phyloP scores from a whole-genome alignment of 2,888 invertebrate genomes.

The Germaria angustata region DNA sequence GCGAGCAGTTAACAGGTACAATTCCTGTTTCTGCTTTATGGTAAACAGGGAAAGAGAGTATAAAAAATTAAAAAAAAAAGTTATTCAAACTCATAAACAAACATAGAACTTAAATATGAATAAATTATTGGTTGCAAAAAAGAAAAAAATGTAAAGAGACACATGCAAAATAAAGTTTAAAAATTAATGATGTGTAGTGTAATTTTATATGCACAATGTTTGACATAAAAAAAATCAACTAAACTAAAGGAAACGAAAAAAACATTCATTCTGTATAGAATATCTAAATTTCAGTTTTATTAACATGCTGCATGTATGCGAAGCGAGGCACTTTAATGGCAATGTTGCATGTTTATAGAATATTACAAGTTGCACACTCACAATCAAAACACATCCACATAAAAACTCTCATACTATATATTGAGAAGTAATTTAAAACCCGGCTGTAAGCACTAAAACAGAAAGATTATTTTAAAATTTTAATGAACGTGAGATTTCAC shows the following conservation, averaged over 20 bases:
- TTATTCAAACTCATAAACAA: conserved; percentile 10
- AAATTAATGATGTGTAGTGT: conserved; percentile 63
- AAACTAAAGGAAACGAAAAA: not conserved
- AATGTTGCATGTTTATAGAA: conserved; percentile 30
- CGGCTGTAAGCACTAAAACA: not conserved
- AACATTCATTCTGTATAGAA: not conserved
- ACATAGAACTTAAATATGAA: conserved; percentile 23
- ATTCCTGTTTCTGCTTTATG: not conserved
- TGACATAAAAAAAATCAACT: not conserved
- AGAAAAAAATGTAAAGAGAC: not conserved
- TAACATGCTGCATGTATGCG: not conserved
- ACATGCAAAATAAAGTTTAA: conserved; percentile 39
- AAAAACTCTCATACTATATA: not conserved
- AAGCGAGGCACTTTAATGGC: conserved; percentile 3
- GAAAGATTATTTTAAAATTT: conserved; percentile 38
- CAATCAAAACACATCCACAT: not conserved
- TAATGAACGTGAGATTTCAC: conserved; percentile 49
- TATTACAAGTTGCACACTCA: conserved; percentile 4
- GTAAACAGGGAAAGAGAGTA: not conserved
- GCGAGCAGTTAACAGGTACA: not conserved
- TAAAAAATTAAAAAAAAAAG: not conserved
- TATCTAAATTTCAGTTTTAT: not conserved
- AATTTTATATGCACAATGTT: conserved; percentile 50
- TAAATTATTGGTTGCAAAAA: conserved; percentile 24
- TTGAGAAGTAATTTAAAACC: conserved; percentile 29